A percentile compares a stretch with the other conserved stretches of the same genome.
phyloP scores from a whole-genome alignment of 2,113 vertebrate genomes.

The Meles meles region DNA sequence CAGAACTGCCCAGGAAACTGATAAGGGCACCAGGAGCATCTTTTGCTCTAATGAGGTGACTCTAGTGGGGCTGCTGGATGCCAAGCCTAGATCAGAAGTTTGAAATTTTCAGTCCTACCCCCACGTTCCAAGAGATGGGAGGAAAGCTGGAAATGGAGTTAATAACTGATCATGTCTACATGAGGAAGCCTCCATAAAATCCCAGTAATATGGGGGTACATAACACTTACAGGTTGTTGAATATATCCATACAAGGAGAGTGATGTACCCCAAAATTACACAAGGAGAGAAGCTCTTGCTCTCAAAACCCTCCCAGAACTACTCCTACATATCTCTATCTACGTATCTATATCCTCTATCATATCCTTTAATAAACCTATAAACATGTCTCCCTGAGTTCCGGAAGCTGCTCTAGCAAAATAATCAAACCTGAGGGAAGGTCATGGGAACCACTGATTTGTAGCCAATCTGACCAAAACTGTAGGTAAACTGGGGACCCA shows the following conservation, averaged over 20 bases:
- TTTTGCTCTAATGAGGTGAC: not conserved
- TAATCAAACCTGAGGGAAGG: not conserved
- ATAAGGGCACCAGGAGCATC: not conserved
- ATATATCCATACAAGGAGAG: not conserved
- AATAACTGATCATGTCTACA: not conserved
- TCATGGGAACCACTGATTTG: not conserved
- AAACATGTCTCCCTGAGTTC: not conserved
- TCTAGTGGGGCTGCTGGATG: not conserved
- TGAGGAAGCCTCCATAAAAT: not conserved
- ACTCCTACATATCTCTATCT: not conserved
- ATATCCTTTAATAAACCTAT: not conserved
- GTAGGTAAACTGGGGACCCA: not conserved
- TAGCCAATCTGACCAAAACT: not conserved
- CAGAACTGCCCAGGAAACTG: not conserved
- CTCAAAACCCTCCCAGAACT: not conserved
- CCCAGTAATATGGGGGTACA: not conserved
- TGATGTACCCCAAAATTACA: not conserved
- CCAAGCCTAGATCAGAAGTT: not conserved
- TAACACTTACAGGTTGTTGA: not conserved
- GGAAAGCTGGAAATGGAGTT: not conserved
- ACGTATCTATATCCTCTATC: not conserved
- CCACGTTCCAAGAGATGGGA: not conserved
- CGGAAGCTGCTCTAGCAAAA: not conserved
- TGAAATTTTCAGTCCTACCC: not conserved
- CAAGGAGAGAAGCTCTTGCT: not conserved